Evolutionary conservation across 2,113 vertebrate species (phyloP).

Genomic region (Lagopus leucura): DNA sequence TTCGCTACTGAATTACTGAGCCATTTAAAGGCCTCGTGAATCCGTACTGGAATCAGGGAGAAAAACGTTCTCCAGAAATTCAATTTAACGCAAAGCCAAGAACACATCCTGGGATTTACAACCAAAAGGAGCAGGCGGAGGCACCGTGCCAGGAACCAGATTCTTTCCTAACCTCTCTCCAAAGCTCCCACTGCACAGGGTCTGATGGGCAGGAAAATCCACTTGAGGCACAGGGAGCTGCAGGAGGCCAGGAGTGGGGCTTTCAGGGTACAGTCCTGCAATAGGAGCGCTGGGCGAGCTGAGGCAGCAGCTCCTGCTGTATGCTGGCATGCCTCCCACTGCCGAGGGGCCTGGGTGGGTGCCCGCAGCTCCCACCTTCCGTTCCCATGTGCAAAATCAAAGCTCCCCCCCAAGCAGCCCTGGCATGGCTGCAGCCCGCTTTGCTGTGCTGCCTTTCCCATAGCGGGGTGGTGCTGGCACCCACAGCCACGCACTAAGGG

Average conservation of each 20-base stretch:
- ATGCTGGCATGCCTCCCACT: not conserved
- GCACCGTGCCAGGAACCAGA: not conserved
- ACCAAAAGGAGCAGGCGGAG: not conserved
- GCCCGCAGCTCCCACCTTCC: not conserved
- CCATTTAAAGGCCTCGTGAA: not conserved
- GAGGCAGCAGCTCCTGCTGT: not conserved
- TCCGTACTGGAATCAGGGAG: not conserved
- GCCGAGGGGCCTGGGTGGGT: not conserved
- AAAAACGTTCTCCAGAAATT: not conserved
- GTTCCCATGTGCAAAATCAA: slow-evolving; percentile 9
- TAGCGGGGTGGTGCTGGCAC: not conserved
- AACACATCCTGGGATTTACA: not conserved
- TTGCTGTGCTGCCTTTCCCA: fast-evolving
- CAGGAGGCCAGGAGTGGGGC: not conserved
- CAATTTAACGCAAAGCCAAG: not conserved
- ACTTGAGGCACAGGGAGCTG: not conserved
- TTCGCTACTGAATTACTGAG: not conserved
- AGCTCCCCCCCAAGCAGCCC: not conserved
- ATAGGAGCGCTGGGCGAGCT: not conserved
- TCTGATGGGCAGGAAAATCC: not conserved
- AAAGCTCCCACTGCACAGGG: not conserved
- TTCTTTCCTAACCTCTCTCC: not conserved
- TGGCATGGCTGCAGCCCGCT: not conserved
- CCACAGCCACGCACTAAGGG: not conserved
- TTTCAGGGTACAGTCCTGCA: not conserved